A percentile compares a stretch with the other conserved stretches of the same genome.
Evolutionary conservation across 1,140 invertebrate genomes (phyloP).

Genomic region (Mycetomoellerius zeteki): DNA sequence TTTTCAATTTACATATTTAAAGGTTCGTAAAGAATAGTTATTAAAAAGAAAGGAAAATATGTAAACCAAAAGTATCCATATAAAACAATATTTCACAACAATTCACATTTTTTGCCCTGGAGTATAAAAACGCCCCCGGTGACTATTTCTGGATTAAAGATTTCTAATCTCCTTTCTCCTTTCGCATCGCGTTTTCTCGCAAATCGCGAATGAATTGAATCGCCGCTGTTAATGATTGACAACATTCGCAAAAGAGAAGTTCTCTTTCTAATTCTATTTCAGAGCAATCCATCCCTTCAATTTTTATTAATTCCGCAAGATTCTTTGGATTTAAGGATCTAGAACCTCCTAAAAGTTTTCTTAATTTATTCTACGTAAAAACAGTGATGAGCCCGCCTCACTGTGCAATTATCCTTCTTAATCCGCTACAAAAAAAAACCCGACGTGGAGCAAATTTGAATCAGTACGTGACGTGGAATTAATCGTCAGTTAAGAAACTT

Average conservation of each 20-base stretch:
- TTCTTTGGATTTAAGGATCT: not conserved
- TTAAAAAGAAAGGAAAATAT: no score
- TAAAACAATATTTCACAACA: no score
- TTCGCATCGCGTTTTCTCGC: not conserved
- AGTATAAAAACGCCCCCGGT: no score
- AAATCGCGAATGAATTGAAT: not conserved
- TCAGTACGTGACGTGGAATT: conserved; percentile 30
- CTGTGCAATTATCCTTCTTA: not conserved
- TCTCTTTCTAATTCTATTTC: not conserved
- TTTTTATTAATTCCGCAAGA: not conserved
- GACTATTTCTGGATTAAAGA: no score
- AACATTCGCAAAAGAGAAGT: not conserved
- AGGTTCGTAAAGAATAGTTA: no score
- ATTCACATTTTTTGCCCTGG: no score
- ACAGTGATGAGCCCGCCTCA: not conserved
- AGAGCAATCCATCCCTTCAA: not conserved
- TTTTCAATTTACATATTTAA: no score
- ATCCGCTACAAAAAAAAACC: not conserved
- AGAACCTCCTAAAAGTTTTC: conserved; percentile 11
- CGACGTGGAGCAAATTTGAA: conserved; percentile 9
- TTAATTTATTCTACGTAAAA: not conserved
- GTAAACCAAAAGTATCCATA: no score
- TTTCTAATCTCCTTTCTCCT: no score
- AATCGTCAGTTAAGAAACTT: conserved; percentile 42
- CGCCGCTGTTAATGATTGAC: not conserved